phyloP scores from a whole-genome alignment of 2,797 vertebrate species.

The Caiman crocodilus region DNA sequence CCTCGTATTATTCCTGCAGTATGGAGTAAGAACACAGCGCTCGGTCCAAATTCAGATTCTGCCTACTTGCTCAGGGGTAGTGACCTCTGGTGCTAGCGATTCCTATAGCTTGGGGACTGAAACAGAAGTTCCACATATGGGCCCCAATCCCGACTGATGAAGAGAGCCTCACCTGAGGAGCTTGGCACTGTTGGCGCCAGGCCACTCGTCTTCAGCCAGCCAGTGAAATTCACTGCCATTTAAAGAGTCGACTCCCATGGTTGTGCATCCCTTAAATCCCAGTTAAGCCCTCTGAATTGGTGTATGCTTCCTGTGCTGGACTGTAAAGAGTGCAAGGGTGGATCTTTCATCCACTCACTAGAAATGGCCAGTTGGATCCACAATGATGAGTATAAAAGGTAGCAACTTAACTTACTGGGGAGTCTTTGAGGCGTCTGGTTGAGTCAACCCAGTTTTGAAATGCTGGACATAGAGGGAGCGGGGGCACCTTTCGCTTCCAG shows the following conservation, averaged over 20 bases:
- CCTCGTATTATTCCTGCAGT: not conserved
- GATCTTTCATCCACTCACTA: not conserved
- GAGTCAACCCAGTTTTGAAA: rapidly evolving
- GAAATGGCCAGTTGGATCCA: not conserved
- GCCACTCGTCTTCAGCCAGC: not conserved
- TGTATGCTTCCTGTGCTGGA: rapidly evolving
- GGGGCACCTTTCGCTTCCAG: not conserved
- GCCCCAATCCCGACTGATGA: rapidly evolving
- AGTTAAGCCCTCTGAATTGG: rapidly evolving
- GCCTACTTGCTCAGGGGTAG: not conserved
- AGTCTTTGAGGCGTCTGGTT: rapidly evolving
- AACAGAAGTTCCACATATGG: not conserved
- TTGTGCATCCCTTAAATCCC: rapidly evolving
- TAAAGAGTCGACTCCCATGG: not conserved
- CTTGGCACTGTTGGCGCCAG: not conserved
- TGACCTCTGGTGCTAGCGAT: not conserved
- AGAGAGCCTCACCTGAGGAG: not conserved
- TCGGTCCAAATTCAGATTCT: not conserved
- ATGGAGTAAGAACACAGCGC: not conserved
- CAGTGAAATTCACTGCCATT: not conserved
- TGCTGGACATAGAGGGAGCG: not conserved
- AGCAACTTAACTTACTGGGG: not conserved
- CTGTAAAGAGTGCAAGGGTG: too few species aligned
- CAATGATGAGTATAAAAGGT: not conserved
- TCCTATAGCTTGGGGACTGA: not conserved